Evolutionary conservation across 2,888 invertebrate genomes (phyloP).

Genomic region (Eupithecia exiguata): DNA sequence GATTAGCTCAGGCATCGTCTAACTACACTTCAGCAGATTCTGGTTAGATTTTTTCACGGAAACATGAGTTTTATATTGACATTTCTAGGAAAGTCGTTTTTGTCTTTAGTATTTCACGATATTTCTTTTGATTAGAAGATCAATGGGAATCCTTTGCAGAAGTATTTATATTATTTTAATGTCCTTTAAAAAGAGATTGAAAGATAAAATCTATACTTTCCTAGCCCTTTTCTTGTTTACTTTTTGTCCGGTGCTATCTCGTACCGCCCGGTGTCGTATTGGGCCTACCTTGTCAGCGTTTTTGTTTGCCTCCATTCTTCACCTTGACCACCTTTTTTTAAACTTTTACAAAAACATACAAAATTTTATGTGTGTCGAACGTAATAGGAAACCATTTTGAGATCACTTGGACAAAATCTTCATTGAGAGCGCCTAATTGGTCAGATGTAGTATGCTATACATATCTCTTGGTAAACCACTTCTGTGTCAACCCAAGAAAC

Average conservation of each 20-base stretch:
- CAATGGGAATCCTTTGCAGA: background rate
- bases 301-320: too few relatives aligned
- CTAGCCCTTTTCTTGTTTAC: background rate
- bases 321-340: too few relatives aligned
- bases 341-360: background rate
- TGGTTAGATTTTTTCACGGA: background rate
- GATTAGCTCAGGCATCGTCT: constrained; percentile 27
- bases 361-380: background rate
- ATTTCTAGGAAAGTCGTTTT: background rate
- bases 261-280: background rate
- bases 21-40: constrained; percentile 16
- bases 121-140: background rate
- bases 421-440: background rate
- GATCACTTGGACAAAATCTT: background rate
- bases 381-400: too few relatives aligned
- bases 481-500: constrained; percentile 12
- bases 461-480: background rate
- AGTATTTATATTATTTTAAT: background rate
- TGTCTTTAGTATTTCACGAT: background rate
- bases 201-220: background rate
- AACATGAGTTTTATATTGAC: background rate
- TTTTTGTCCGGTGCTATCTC: background rate
- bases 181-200: background rate
- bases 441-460: background rate
- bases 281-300: background rate